Conservation (phyloP, 2,888 invertebrate species). For the Caradrina clavipalpis region DNA sequence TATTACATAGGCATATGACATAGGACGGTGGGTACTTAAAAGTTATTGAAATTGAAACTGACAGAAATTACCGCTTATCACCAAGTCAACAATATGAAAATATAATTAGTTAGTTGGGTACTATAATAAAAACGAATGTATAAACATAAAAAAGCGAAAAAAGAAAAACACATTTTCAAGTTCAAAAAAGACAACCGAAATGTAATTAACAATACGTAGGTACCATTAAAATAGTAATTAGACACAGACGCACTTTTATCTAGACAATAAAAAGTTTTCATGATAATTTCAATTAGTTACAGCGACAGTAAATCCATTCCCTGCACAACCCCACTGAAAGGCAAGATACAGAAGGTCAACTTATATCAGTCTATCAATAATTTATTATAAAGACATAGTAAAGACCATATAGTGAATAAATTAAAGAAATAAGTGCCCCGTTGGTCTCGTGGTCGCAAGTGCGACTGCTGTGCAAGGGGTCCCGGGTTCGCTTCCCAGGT, state of each 20-base stretch:
- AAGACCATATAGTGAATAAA: no score
- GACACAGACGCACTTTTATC: slow-evolving; percentile 56
- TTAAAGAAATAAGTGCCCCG: no score
- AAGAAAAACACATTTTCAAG: slow-evolving; percentile 21
- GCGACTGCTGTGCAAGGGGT: no score
- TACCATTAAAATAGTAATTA: slow-evolving; percentile 53
- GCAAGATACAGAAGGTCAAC: slow-evolving; percentile 18
- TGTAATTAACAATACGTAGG: slow-evolving; percentile 19
- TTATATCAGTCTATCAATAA: no score
- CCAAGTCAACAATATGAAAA: not conserved
- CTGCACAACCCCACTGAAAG: not conserved
- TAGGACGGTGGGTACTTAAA: not conserved
- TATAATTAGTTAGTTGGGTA: no score
- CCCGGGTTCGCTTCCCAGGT: no score
- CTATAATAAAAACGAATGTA: not conserved
- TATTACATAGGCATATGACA: no score
- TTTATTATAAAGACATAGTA: no score
- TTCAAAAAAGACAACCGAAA: slow-evolving; percentile 14
- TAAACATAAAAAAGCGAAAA: not conserved
- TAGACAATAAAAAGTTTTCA: slow-evolving; percentile 66
- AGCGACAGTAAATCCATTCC: slow-evolving; percentile 66
- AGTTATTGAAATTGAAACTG: not conserved
- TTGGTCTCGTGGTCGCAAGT: no score
- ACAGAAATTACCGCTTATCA: not conserved
- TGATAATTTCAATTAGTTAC: slow-evolving; percentile 70